phyloP scores from a whole-genome alignment of 30 jellyfish, hydroid and myxozoan species.

The Chrysaora quinquecirrha region DNA sequence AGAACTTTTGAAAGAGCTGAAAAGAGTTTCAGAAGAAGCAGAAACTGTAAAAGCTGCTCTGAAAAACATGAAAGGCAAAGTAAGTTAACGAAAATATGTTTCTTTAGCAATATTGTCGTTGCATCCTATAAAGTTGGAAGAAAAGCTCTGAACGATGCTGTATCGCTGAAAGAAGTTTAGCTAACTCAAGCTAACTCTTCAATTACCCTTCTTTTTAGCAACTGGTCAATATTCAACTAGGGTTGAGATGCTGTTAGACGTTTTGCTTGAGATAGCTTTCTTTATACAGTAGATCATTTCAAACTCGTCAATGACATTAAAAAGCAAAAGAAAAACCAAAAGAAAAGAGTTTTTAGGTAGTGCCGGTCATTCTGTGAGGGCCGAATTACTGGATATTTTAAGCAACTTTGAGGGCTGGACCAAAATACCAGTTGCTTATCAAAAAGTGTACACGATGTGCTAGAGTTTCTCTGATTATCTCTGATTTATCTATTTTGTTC shows the following conservation, averaged over 20 bases:
- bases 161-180: neutral
- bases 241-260: neutral
- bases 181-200: neutral
- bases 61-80: conserved; percentile 37
- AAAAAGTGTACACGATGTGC: neutral
- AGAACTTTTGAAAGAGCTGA: conserved; percentile 72
- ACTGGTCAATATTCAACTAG: neutral
- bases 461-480: neutral
- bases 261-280: too few relatives aligned
- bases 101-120: neutral
- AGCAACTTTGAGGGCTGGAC: too few relatives aligned
- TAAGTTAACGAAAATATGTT: too few relatives aligned
- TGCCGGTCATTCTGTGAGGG: too few relatives aligned
- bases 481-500: neutral
- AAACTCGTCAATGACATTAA: too few relatives aligned
- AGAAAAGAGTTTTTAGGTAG: too few relatives aligned
- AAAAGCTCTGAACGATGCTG: neutral
- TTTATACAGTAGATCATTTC: too few relatives aligned
- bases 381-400: too few relatives aligned
- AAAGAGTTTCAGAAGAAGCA: conserved; percentile 85
- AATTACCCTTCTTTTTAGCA: neutral
- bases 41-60: conserved; percentile 77
- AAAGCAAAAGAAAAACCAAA: too few relatives aligned
- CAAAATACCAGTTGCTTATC: too few relatives aligned
- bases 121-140: neutral